Evolutionary conservation across 2,888 invertebrate genomes (phyloP).

Genomic region (Calephelis perditalis): DNA sequence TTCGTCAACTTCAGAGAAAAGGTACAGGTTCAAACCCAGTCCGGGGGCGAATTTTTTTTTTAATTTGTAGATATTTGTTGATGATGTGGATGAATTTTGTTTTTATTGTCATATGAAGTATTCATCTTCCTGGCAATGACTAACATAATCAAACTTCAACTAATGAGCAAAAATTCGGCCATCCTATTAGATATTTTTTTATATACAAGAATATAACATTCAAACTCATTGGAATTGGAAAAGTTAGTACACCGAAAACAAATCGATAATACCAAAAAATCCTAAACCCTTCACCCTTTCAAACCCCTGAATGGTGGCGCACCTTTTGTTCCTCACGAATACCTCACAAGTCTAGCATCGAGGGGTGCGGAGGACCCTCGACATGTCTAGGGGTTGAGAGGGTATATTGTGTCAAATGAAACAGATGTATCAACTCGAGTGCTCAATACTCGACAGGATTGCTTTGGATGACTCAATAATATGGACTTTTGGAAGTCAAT

Average conservation of each 20-base stretch:
- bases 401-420: conserved; percentile 33
- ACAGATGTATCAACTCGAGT: conserved; percentile 33
- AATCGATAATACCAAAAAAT: conserved; percentile 7
- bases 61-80: no score
- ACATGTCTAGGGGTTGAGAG: conserved; percentile 29
- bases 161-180: no score
- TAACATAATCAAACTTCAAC: no score
- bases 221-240: no score
- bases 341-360: conserved; percentile 21
- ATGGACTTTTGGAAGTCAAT: not conserved
- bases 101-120: no score
- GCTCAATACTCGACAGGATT: conserved; percentile 24
- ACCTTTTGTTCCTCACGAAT: conserved; percentile 27
- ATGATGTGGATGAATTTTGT: no score
- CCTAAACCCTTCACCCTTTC: conserved; percentile 25
- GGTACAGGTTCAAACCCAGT: no score
- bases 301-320: conserved; percentile 20
- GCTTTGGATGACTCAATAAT: conserved; percentile 19
- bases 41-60: no score
- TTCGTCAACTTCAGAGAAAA: no score
- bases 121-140: no score
- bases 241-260: not conserved
- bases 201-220: no score
- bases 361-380: conserved; percentile 29
- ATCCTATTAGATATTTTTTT: no score